Base-by-base conservation (phyloP, 1,140 invertebrate species). In the Euwallacea similis region DNA sequence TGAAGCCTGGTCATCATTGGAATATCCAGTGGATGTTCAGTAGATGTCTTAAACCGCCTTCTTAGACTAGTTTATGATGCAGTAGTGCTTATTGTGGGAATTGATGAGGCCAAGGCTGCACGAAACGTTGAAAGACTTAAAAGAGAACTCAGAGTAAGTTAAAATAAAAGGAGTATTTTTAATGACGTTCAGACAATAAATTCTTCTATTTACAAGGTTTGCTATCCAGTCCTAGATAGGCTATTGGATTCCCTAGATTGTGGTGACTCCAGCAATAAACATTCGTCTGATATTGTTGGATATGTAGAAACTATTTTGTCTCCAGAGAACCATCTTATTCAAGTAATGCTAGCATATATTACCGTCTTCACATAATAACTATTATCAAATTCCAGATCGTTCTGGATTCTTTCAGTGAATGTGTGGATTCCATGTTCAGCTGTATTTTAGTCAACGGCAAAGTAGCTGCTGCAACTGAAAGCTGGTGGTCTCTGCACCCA, bases 111-210 rank as follows among this genome's bases (percentile, higher is more conserved):
- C 16, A 87, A 88, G 74, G 88, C 84, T 71, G 85, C 90, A 46
- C 88, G 90, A 77, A 94, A 92, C 82, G 83, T 93, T 53, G 93
- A 94, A 77, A 86, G 90, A 78, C 83, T 94, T 16, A 94, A 94
- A 79, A 86, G 88, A 80, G 92, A 94, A 74, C 83, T 94, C 63
- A 86, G 91, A 75, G 88, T 90, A 76, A 67, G 21, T 33, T 33
- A 33, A 33, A 33, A 33, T 33, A 33, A 1, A 33, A 33, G 4
- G 21, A 33, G 21, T 33, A 33, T 33, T 33, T 4, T 33, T 33
- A 33, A 4, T 33, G 21, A 4, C 4, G 4, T 33, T 33, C 1
- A 33, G 21, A 33, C 4, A 33, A 33, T 33, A 33, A 33, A 33
- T 33, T 33, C 4, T 33, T 58, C 21, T 16, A 16, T 33, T 69